Evolutionary conservation across 2,797 vertebrate species (phyloP).

Genomic region (Yasuhikotakia modesta): DNA sequence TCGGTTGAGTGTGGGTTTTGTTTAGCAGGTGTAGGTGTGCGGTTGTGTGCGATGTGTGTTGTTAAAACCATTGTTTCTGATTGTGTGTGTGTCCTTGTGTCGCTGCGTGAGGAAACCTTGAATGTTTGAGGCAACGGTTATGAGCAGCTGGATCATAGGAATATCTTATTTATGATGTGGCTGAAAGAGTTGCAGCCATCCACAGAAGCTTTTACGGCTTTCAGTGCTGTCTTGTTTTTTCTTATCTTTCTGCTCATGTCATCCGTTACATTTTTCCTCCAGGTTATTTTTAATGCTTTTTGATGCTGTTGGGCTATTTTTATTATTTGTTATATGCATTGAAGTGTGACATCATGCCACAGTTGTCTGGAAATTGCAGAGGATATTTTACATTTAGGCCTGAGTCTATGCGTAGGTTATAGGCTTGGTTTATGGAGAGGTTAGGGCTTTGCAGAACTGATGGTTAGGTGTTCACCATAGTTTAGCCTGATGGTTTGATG

Average conservation of each 20-base stretch:
- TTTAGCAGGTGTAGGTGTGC: conserved; percentile 6
- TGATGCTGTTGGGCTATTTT: not conserved
- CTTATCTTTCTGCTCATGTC: conserved; percentile 3
- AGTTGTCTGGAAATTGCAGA: not conserved
- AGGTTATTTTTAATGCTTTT: not conserved
- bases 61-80: not conserved
- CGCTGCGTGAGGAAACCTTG: not conserved
- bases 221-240: conserved; percentile 13
- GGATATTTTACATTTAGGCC: not conserved
- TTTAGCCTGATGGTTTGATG: not conserved
- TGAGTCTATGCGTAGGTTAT: not conserved
- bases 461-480: not conserved
- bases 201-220: conserved; percentile 37
- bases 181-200: conserved; percentile 27
- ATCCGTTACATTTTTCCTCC: conserved; percentile 1
- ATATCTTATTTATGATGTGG: conserved; percentile 53
- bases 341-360: not conserved
- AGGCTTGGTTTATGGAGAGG: not conserved
- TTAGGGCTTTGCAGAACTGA: not conserved
- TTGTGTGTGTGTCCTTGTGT: not conserved
- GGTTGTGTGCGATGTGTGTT: not conserved
- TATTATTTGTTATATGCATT: not conserved
- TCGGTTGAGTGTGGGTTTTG: not conserved
- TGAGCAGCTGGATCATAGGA: conserved; percentile 9
- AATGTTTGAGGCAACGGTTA: conserved; percentile 2